Conservation (phyloP, 1,140 invertebrate genomes). For the Zaprionus capensis region DNA sequence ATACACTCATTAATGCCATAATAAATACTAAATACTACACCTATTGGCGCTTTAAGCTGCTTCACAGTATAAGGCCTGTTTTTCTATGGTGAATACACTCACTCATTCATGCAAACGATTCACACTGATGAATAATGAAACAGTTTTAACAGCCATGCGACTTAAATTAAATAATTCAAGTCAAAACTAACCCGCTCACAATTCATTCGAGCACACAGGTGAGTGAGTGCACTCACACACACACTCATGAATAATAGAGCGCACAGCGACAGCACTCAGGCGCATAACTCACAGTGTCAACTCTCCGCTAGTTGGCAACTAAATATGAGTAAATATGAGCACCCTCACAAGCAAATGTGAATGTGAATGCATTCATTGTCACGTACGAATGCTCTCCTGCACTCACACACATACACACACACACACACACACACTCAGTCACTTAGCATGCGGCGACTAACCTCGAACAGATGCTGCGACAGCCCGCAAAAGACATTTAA, state of each 20-base stretch:
- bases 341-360: not conserved
- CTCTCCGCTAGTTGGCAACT: not conserved
- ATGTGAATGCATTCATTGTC: constrained; percentile 14
- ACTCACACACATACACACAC: not conserved
- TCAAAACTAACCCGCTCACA: not conserved
- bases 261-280: not conserved
- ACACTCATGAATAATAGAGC: constrained; percentile 1
- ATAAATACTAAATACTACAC: too few species aligned
- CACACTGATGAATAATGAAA: not conserved
- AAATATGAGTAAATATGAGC: constrained; percentile 10
- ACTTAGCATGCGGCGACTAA: constrained; percentile 20
- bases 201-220: not conserved
- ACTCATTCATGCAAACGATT: not conserved
- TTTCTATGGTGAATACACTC: not conserved
- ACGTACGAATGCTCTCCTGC: not conserved
- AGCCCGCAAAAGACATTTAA: constrained; percentile 5
- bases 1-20: not conserved
- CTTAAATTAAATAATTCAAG: not conserved
- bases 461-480: not conserved
- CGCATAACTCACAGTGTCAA: not conserved
- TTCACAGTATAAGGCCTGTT: too few species aligned
- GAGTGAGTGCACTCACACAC: not conserved
- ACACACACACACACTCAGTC: not conserved
- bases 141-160: not conserved
- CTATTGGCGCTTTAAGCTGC: too few species aligned